A percentile compares a stretch with the other conserved stretches of the same genome.
Conservation (phyloP, 2,888 invertebrate species). For the Nomada hirtipes region DNA sequence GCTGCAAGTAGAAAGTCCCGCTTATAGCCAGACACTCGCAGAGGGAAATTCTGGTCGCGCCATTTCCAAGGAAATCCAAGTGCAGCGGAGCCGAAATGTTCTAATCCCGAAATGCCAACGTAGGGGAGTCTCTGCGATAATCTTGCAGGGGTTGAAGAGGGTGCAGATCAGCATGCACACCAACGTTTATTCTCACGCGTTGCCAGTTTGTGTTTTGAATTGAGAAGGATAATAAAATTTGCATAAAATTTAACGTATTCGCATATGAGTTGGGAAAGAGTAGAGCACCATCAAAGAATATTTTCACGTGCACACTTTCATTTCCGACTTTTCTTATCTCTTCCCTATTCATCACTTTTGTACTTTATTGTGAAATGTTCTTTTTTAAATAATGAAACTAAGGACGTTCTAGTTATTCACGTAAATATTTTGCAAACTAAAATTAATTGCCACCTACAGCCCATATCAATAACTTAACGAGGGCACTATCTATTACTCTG, state of each 20-base stretch:
- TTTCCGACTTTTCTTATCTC: background rate
- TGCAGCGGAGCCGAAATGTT: conserved; percentile 15
- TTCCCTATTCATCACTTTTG: background rate
- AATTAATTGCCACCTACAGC: too few relatives aligned
- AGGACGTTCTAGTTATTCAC: too few relatives aligned
- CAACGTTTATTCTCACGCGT: conserved; percentile 49
- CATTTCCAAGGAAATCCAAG: conserved; percentile 9
- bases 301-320: background rate
- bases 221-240: conserved; percentile 57
- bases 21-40: background rate
- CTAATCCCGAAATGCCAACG: conserved; percentile 21
- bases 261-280: conserved; percentile 11
- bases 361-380: background rate
- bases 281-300: too few relatives aligned
- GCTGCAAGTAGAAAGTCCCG: conserved; percentile 8
- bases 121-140: conserved; percentile 40
- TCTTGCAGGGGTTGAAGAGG: conserved; percentile 33
- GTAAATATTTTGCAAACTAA: too few relatives aligned
- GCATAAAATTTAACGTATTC: conserved; percentile 40
- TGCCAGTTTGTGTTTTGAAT: conserved; percentile 49
- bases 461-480: too few relatives aligned
- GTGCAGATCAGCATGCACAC: conserved; percentile 26
- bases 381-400: background rate
- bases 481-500: too few relatives aligned
- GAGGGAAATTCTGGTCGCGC: background rate